These are phyloP conservation scores for Dorcus parallelipipedus DNA, from an alignment of 2,888 invertebrate genomes.

Conservation along the genomic window DNA sequence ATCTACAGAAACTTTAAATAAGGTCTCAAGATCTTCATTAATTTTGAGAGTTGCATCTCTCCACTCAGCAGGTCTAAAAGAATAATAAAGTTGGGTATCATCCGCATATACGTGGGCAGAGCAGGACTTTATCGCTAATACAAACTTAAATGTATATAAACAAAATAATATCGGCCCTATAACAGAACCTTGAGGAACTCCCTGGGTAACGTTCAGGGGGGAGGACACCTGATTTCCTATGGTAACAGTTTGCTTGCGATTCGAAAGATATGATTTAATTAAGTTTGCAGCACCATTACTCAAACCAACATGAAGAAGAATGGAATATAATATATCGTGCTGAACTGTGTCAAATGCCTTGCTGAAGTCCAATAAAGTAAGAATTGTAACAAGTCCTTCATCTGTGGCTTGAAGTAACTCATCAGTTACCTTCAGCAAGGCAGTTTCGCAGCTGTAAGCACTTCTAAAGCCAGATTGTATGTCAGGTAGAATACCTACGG, in stretches of 20 bases:
- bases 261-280: neutral
- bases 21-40: no score
- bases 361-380: neutral
- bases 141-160: no score
- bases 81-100: no score
- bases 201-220: neutral
- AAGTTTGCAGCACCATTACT: neutral
- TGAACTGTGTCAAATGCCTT: neutral
- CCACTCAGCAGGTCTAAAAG: no score
- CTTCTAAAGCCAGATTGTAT: neutral
- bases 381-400: neutral
- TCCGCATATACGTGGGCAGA: no score
- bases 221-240: neutral
- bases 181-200: neutral
- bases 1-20: no score
- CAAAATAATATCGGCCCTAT: neutral
- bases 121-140: no score
- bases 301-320: neutral
- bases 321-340: neutral
- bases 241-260: neutral
- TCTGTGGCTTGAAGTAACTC: neutral
- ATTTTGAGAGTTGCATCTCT: no score
- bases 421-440: neutral
- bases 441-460: neutral
- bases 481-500: neutral